Base-by-base conservation (phyloP, 2,888 invertebrate genomes). In the Drosophila tanythrix region DNA sequence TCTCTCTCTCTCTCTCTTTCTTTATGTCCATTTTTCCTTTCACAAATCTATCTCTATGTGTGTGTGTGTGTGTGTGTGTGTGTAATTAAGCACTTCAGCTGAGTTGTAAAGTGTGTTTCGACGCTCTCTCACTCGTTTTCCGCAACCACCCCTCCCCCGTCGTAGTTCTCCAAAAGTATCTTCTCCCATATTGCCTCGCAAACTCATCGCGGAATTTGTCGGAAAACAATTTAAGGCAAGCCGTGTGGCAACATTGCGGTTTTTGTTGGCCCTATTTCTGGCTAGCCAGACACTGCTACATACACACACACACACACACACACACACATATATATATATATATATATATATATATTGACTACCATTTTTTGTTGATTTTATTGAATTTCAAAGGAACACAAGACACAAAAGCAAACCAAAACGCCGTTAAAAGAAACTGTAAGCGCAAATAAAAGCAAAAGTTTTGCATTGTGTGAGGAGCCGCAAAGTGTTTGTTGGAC, bases 221-320 rank as follows among this genome's bases (percentile, higher is more conserved):
- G 88, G 78, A 78, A 85, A 88, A 89, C 83, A 89, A 89, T 86
- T 89, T 88, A 88, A 88, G 83, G 78, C 88, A 89, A 81, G 67
- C 83, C 75, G 62, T 79, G 82, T 63, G 79, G 82, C 58, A 73
- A 62, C 58, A 50, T 74, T 74, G 83, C 70, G 87, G 83, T 59
- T 55, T 63, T 68, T 52, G 6, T 33, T 27, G 21, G 46, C 58
- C 66, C 58, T 7, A 60, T 65, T 66, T 66, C 11, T 51, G 51
- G 3, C 38, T 15, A 36, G 36, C 13, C 35, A 27, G 27, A 46
- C 18, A 13, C 56, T 8, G 21, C 38, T 29, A 38, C 27, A 15
- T 27, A 15, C 46, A 5, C 10, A n/a, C 6, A 36, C 15, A 18
- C 10, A 8, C 15, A 18, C 18, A 18, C 13, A 15, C 15, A 36